Conservation (phyloP, 2,797 vertebrate genomes). For the Gallirallus australis region DNA sequence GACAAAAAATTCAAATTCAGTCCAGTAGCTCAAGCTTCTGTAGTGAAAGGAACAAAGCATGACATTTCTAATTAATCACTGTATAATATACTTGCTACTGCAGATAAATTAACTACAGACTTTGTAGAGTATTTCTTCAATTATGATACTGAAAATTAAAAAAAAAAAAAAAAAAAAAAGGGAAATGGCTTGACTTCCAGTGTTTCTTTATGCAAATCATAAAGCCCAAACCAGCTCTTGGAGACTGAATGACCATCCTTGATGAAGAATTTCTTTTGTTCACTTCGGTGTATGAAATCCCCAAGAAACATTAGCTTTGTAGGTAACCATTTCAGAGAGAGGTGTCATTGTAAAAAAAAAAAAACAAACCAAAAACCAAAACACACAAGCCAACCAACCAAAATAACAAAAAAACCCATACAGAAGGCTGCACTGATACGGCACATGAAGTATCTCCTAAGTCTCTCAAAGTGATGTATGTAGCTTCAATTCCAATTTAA, state of each 20-base stretch:
- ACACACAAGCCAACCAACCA: too few species aligned
- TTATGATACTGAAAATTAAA: not conserved
- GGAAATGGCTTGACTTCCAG: not conserved
- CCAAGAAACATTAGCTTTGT: not conserved
- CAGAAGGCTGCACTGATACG: not conserved
- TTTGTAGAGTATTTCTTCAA: not conserved
- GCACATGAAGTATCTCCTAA: not conserved
- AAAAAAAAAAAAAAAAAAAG: too few species aligned
- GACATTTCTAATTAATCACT: not conserved
- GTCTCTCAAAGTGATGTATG: not conserved
- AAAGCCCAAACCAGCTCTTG: not conserved
- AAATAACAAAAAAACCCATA: too few species aligned
- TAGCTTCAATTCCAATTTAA: not conserved
- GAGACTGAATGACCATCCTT: not conserved
- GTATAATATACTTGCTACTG: not conserved
- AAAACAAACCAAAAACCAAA: too few species aligned
- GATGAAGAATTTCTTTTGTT: not conserved
- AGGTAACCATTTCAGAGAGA: not conserved
- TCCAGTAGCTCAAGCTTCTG: not conserved
- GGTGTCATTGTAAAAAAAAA: not conserved
- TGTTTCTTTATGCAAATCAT: not conserved
- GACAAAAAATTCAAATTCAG: not conserved
- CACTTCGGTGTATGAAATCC: not conserved
- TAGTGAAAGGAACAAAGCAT: not conserved
- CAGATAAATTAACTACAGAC: not conserved